phyloP scores from a whole-genome alignment of 2,888 invertebrate species.

The Stenodema calcarata region DNA sequence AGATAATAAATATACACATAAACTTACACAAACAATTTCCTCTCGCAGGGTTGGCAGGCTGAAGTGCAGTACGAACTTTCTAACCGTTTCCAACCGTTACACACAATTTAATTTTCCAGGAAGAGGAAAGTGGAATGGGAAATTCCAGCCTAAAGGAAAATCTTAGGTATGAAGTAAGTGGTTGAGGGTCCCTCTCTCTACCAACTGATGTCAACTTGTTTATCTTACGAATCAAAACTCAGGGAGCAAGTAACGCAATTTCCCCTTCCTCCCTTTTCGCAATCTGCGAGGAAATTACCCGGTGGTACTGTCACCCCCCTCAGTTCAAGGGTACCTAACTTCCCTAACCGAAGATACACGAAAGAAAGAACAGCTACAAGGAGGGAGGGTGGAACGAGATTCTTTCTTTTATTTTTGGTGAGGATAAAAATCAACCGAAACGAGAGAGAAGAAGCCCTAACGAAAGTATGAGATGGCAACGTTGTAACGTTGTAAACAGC shows the following conservation, averaged over 20 bases:
- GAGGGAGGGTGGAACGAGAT: not conserved
- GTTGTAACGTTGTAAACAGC: too few species aligned
- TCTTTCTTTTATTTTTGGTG: not conserved
- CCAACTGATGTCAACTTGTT: conserved; percentile 25
- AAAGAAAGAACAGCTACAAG: not conserved
- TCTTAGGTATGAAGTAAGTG: not conserved
- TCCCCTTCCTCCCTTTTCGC: conserved; percentile 29
- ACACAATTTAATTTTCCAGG: not conserved
- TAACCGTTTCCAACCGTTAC: too few species aligned
- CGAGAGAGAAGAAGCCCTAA: too few species aligned
- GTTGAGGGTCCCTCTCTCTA: not conserved
- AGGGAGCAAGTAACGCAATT: conserved; percentile 27
- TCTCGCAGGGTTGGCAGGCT: too few species aligned
- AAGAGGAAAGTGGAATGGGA: not conserved
- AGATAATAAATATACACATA: too few species aligned
- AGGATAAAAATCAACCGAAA: not conserved
- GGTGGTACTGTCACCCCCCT: not conserved
- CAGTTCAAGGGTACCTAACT: not conserved
- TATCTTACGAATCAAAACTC: conserved; percentile 44
- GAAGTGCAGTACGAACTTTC: too few species aligned
- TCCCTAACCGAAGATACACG: not conserved
- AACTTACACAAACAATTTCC: too few species aligned
- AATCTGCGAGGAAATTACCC: conserved; percentile 33
- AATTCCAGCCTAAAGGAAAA: not conserved
- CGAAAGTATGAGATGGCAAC: too few species aligned